Conservation (phyloP, 2,113 vertebrate genomes). For the Peromyscus polionotus region DNA sequence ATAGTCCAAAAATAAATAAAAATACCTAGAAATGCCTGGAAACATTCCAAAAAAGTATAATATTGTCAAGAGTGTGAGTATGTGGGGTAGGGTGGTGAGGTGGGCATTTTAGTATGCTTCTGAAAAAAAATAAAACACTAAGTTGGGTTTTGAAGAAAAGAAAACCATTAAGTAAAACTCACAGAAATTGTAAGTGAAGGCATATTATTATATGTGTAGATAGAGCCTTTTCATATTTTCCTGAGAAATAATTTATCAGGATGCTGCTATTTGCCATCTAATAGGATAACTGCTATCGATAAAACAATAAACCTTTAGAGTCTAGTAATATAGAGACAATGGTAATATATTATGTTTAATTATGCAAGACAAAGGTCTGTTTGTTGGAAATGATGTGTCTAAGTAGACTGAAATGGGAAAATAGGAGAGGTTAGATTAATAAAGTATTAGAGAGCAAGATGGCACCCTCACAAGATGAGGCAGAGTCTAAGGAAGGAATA, state of each 20-base stretch:
- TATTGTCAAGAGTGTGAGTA: neutral
- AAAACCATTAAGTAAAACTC: neutral
- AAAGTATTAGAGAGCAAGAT: neutral
- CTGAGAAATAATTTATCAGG: neutral
- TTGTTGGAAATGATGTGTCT: neutral
- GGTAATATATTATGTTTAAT: neutral
- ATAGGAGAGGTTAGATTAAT: neutral
- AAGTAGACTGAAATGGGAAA: neutral
- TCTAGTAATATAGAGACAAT: neutral
- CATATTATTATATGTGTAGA: neutral
- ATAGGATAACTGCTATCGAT: neutral
- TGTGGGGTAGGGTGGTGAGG: neutral
- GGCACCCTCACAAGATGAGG: neutral
- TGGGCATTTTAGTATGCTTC: neutral
- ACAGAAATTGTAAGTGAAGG: neutral
- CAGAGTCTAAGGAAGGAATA: neutral
- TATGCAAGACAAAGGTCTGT: neutral
- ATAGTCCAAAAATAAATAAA: neutral
- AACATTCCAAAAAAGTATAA: neutral
- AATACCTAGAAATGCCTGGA: neutral
- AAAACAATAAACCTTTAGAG: neutral
- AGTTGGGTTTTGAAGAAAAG: constrained; percentile 9
- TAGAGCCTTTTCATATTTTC: constrained; percentile 26
- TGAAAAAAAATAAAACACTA: neutral
- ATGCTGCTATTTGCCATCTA: neutral